Percentiles rank a stretch among this genome's conserved stretches.
Conservation (phyloP, 2,888 invertebrate genomes). For the Vandiemenella viatica region DNA sequence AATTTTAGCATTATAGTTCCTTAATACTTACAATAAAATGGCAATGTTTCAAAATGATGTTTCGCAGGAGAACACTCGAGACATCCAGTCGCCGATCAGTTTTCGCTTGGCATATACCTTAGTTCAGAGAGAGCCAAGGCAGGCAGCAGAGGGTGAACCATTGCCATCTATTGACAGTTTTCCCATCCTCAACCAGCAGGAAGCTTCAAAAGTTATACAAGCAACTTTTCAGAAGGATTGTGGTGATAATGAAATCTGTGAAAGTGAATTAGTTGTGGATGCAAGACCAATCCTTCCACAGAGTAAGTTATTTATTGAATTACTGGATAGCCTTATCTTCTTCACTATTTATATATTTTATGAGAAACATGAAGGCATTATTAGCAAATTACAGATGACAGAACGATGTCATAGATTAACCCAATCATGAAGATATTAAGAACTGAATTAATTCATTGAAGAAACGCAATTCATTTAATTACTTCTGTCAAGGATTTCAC, state of each 20-base stretch:
- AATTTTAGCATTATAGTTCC: too few relatives aligned
- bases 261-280: conserved; percentile 58
- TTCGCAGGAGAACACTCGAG: conserved; percentile 56
- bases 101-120: conserved; percentile 75
- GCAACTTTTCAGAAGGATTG: conserved; percentile 87
- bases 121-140: conserved; percentile 47
- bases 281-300: conserved; percentile 42
- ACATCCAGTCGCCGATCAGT: conserved; percentile 77
- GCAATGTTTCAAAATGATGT: too few relatives aligned
- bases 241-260: conserved; percentile 72
- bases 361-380: background rate
- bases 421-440: too few relatives aligned
- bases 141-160: conserved; percentile 32
- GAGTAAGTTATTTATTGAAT: conserved; percentile 2
- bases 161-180: conserved; percentile 59
- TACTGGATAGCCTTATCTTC: background rate
- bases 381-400: too few relatives aligned
- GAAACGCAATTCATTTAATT: too few relatives aligned
- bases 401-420: too few relatives aligned
- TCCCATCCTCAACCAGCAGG: conserved; percentile 79
- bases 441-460: too few relatives aligned
- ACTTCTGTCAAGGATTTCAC: too few relatives aligned
- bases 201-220: conserved; percentile 62
- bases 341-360: conserved; percentile 2
- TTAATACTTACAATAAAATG: too few relatives aligned